These are phyloP conservation scores for Ectropis grisescens DNA, from an alignment of 1,140 invertebrate species.

Conservation along the genomic window DNA sequence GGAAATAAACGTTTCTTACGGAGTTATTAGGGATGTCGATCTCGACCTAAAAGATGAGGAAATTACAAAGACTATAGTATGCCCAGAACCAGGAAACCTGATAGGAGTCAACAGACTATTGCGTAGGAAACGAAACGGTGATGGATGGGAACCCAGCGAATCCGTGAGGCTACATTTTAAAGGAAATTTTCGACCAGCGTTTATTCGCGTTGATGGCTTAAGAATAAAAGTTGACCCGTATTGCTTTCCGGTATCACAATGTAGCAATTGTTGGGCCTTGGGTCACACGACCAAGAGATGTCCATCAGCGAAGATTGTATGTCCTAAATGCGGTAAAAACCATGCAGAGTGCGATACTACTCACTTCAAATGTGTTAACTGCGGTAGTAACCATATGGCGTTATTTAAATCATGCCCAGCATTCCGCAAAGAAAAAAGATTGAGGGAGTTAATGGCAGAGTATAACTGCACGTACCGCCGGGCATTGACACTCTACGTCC, in stretches of 20 bases:
- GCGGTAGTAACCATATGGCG: constrained; percentile 5
- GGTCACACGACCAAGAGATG: constrained; percentile 10
- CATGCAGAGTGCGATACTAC: constrained; percentile 18
- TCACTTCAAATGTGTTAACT: constrained; percentile 7
- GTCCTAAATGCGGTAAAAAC: constrained; percentile 17
- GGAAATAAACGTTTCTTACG: constrained; percentile 9
- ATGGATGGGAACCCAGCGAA: constrained; percentile 6
- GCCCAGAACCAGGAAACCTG: neutral
- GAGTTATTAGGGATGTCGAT: constrained; percentile 12
- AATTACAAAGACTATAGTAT: constrained; percentile 3
- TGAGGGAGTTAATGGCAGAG: constrained; percentile 8
- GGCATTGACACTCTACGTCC: constrained; percentile 7
- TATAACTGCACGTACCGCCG: constrained; percentile 6
- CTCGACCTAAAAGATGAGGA: constrained; percentile 5
- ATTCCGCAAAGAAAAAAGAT: constrained; percentile 4
- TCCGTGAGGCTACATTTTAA: constrained; percentile 13
- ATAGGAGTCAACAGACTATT: constrained; percentile 1
- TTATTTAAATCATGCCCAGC: constrained; percentile 3
- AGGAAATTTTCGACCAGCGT: neutral
- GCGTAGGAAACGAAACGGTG: neutral
- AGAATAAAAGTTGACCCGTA: neutral
- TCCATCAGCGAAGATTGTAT: constrained; percentile 11
- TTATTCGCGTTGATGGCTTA: neutral
- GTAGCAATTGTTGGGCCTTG: constrained; percentile 12
- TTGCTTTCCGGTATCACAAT: constrained; percentile 5